Evolutionary conservation across 2,888 invertebrate species (phyloP).

Genomic region (Anarsia innoxiella): DNA sequence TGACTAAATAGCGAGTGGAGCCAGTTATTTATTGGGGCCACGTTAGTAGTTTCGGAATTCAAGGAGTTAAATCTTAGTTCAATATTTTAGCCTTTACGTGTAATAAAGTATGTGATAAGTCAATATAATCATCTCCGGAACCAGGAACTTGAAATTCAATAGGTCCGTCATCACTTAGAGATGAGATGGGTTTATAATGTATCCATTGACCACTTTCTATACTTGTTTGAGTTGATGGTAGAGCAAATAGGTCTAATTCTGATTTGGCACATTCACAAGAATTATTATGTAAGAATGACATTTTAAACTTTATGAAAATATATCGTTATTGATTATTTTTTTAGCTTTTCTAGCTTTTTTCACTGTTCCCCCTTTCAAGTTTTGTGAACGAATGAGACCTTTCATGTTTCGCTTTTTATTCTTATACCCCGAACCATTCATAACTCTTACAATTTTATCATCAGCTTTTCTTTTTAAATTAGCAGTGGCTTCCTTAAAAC

Average conservation of each 20-base stretch:
- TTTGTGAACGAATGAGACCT: background rate
- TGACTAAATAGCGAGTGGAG: too few relatives aligned
- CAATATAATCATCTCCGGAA: too few relatives aligned
- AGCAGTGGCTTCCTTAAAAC: conserved; percentile 15
- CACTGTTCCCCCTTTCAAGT: background rate
- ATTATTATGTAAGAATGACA: conserved; percentile 25
- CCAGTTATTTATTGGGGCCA: conserved; percentile 28
- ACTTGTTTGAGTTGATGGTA: too few relatives aligned
- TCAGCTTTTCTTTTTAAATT: conserved; percentile 23
- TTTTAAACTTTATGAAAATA: too few relatives aligned
- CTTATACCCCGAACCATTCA: conserved; percentile 25
- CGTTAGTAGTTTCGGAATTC: conserved; percentile 8
- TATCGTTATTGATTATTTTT: conserved; percentile 5
- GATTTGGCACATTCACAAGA: conserved; percentile 27
- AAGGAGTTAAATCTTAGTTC: conserved; percentile 19
- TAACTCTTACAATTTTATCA: conserved; percentile 19
- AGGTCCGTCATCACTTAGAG: too few relatives aligned
- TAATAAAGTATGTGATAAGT: conserved; percentile 24
- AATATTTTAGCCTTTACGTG: conserved; percentile 22
- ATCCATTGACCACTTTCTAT: too few relatives aligned
- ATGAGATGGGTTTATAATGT: too few relatives aligned
- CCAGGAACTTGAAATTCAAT: too few relatives aligned
- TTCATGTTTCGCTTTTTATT: conserved; percentile 6
- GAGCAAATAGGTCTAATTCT: conserved; percentile 27
- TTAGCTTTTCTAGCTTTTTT: conserved; percentile 5